Base-by-base conservation (phyloP, 2,888 invertebrate genomes). In the Andrena praecox region DNA sequence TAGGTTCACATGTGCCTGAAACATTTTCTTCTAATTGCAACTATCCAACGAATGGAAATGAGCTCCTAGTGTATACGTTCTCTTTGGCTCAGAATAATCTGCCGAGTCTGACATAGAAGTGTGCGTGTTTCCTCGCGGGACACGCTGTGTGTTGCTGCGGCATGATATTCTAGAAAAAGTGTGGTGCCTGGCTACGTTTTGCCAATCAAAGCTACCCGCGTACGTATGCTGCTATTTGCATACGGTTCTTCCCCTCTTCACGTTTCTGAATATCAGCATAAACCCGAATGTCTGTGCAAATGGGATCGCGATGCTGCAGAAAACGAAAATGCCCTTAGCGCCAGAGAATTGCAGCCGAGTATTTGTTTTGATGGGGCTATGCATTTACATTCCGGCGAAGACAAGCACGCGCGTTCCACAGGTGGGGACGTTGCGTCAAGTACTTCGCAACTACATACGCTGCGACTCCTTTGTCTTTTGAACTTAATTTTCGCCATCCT, bases 251-350 rank as follows among this genome's bases (percentile, higher is more conserved):
- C 10, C 27, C 24, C 56, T 56, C 27, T 12, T 24, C 8, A 10
- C 56, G 2, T 56, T 42, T 42, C 27, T 27, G 56, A 56, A 24
- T 27, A 56, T 27, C 56, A 56, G 56, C 56, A 5, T 20, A 56
- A 56, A 20, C 56, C 10, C 24, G 24, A 24, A 56, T 56, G 56
- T 24, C 24, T 24, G 24, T 12, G 24, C 24, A 27, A 56, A 56
- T 54, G 24, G 56, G 24, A 56, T 56, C 56, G 24, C 10, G 56
- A 24, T 56, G 12, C 27, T 56, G 27, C 24, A 24, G 56, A 56
- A 56, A 56, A 56, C 27, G 56, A 74, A 69, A 79, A 75, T 76
- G 33, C 56, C 52, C 62, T 33, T 42, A 35, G 33, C 16, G 60
- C 12, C 8, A 29, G 42, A 59, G 10, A 56, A 56, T 56, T 27